These are phyloP conservation scores for Procavia capensis DNA, from an alignment of 2,113 vertebrate species.

Conservation along the genomic window DNA sequence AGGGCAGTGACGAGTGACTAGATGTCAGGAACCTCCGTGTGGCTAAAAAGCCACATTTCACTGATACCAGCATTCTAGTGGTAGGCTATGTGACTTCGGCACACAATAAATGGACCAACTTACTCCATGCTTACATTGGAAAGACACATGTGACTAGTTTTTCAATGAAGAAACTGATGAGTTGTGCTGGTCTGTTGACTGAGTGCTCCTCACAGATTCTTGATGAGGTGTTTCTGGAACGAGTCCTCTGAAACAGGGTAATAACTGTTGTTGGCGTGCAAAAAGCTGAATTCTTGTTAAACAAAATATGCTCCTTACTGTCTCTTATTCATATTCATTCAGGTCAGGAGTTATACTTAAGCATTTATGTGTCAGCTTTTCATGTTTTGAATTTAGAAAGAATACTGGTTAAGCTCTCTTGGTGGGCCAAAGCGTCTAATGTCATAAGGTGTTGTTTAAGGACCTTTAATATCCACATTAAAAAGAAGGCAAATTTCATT, in stretches of 20 bases:
- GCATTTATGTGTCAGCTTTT: background rate
- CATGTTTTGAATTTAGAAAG: background rate
- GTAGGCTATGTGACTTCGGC: background rate
- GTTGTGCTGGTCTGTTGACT: background rate
- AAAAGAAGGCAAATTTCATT: background rate
- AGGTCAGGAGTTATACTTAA: background rate
- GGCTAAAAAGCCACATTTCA: background rate
- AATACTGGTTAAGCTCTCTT: background rate
- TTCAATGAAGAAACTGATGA: background rate
- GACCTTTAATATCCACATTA: background rate
- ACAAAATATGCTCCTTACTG: background rate
- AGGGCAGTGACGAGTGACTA: background rate
- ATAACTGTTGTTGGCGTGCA: background rate
- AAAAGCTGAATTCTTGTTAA: constrained; percentile 19
- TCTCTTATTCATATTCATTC: background rate
- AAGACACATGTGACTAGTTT: background rate
- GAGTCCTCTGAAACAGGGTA: background rate
- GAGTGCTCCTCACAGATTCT: background rate
- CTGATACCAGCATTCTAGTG: background rate
- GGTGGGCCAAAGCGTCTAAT: background rate
- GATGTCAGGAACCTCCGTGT: background rate
- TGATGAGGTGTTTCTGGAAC: background rate
- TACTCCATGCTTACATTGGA: background rate
- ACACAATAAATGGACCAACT: background rate
- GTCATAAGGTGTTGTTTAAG: background rate